phyloP scores from a whole-genome alignment of 92 coral and sea anemone genomes.

The Pocillopora grandis region DNA sequence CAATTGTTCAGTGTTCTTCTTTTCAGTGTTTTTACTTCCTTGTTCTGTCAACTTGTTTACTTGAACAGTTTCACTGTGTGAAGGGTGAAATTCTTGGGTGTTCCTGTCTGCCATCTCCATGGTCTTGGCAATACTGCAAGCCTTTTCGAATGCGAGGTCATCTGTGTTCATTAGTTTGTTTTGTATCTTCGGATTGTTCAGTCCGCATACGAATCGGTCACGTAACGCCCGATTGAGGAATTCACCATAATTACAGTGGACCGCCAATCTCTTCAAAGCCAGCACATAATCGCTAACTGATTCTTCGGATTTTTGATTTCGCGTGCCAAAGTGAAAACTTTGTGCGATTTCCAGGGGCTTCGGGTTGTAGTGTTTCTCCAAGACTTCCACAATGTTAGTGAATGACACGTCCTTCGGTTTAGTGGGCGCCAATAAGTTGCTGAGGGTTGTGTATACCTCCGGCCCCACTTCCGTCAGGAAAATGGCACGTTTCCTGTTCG shows the following conservation, averaged over 20 bases:
- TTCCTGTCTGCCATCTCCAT: too few species aligned
- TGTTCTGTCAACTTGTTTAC: too few species aligned
- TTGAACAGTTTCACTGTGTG: too few species aligned
- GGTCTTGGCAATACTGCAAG: constrained; percentile 48
- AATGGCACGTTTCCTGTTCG: constrained; percentile 51
- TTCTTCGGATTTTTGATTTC: constrained; percentile 49
- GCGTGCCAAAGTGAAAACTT: constrained; percentile 56
- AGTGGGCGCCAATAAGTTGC: constrained; percentile 46
- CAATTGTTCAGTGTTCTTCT: too few species aligned
- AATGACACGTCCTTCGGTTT: constrained; percentile 44
- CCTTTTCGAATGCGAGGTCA: constrained; percentile 52
- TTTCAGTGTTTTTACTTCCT: too few species aligned
- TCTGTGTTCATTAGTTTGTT: constrained; percentile 42
- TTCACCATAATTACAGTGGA: too few species aligned
- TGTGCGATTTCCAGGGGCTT: constrained; percentile 47
- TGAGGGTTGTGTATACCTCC: constrained; percentile 48
- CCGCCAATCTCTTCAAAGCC: too few species aligned
- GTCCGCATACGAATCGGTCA: constrained; percentile 70
- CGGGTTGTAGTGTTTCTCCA: constrained; percentile 57
- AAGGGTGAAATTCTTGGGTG: too few species aligned
- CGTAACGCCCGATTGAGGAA: too few species aligned
- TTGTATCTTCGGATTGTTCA: constrained; percentile 49
- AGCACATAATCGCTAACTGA: constrained; percentile 49
- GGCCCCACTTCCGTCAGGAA: constrained; percentile 63
- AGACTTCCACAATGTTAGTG: constrained; percentile 23